Evolutionary conservation across 2,888 invertebrate genomes (phyloP).

Genomic region (Xylophagus ater): DNA sequence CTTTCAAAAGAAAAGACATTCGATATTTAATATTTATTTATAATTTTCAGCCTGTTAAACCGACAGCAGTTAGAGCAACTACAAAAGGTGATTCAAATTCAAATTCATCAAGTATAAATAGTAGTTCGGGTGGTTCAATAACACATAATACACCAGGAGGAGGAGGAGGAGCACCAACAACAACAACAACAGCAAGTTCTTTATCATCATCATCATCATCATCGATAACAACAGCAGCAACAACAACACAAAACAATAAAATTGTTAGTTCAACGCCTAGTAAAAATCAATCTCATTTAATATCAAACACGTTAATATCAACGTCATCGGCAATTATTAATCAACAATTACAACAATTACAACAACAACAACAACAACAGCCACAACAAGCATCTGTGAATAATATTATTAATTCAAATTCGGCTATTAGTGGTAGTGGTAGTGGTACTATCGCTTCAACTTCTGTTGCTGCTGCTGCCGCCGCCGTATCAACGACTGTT

Average conservation of each 20-base stretch:
- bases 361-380: constrained; percentile 27
- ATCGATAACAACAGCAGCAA: constrained; percentile 16
- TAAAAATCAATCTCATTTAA: constrained; percentile 34
- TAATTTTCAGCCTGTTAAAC: constrained; percentile 67
- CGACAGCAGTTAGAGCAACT: constrained; percentile 65
- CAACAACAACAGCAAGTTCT: constrained; percentile 40
- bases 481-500: constrained; percentile 26
- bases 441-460: constrained; percentile 35
- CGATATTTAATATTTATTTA: constrained; percentile 16
- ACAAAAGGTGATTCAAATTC: constrained; percentile 22
- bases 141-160: no score
- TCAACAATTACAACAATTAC: constrained; percentile 18
- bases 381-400: constrained; percentile 19
- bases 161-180: no score
- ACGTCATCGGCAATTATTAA: constrained; percentile 31
- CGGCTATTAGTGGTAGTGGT: constrained; percentile 21
- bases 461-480: constrained; percentile 31
- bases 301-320: constrained; percentile 28
- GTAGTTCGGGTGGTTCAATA: constrained; percentile 29
- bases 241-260: constrained; percentile 22
- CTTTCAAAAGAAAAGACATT: neutral
- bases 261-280: constrained; percentile 40
- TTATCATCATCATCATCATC: constrained; percentile 16
- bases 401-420: constrained; percentile 18
- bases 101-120: constrained; percentile 18